A percentile compares a stretch with the other conserved stretches of the same genome.
Evolutionary conservation across 1,140 invertebrate genomes (phyloP).

Genomic region (Drosophila novamexicana): DNA sequence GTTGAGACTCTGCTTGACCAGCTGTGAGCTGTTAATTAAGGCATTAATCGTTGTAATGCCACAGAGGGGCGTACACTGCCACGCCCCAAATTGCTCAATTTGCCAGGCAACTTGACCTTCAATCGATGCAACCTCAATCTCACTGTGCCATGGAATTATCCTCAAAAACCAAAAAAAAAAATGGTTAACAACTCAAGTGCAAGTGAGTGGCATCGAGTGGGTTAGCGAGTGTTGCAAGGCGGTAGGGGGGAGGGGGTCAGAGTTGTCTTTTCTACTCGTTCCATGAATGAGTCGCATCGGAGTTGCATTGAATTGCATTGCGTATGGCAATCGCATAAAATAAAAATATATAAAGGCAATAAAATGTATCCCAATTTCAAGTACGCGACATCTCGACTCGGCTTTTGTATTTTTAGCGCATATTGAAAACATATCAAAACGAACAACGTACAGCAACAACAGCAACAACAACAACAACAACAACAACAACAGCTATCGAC

Average conservation of each 20-base stretch:
- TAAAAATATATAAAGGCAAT: slow-evolving; percentile 55
- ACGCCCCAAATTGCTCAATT: slow-evolving; percentile 78
- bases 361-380: slow-evolving; percentile 81
- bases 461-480: slow-evolving; percentile 31
- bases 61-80: slow-evolving; percentile 52
- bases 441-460: slow-evolving; percentile 32
- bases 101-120: slow-evolving; percentile 51
- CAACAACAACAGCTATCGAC: slow-evolving; percentile 38
- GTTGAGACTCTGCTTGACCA: slow-evolving; percentile 21
- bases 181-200: slow-evolving; percentile 20
- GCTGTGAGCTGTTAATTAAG: slow-evolving; percentile 67
- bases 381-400: slow-evolving; percentile 62
- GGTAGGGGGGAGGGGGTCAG: neutral
- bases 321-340: slow-evolving; percentile 41
- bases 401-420: slow-evolving; percentile 75
- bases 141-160: slow-evolving; percentile 56
- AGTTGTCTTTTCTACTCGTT: slow-evolving; percentile 27
- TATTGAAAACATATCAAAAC: slow-evolving; percentile 62
- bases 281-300: slow-evolving; percentile 48
- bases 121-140: slow-evolving; percentile 67
- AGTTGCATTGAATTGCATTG: slow-evolving; percentile 40
- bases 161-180: slow-evolving; percentile 36
- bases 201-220: neutral
- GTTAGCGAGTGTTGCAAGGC: neutral
- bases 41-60: slow-evolving; percentile 63